These are phyloP conservation scores for Agrochola lota DNA, from an alignment of 2,888 invertebrate genomes.

Conservation along the genomic window DNA sequence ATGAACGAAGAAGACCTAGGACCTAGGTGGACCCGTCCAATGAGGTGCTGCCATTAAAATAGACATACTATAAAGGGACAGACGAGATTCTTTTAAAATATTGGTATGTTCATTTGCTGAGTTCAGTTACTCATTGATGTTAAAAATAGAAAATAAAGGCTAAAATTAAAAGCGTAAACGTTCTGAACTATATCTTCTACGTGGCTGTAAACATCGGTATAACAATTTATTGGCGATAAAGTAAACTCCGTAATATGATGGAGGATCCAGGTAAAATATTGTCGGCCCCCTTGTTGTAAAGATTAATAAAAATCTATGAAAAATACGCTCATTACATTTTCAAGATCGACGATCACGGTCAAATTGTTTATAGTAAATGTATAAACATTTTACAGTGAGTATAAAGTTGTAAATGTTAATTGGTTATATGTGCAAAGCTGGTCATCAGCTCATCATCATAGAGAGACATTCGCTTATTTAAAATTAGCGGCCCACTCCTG, in stretches of 20 bases:
- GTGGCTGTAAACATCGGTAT: not conserved
- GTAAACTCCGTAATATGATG: conserved; percentile 19
- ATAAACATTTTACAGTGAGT: too few relatives aligned
- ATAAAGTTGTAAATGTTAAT: not conserved
- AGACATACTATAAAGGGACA: too few relatives aligned
- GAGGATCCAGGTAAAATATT: conserved; percentile 6
- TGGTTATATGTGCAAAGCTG: too few relatives aligned
- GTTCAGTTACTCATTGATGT: not conserved
- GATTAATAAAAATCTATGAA: not conserved
- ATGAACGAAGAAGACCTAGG: too few relatives aligned
- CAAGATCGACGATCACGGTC: not conserved
- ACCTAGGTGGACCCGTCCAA: too few relatives aligned
- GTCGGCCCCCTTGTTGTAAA: not conserved
- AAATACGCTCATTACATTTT: not conserved
- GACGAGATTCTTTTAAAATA: not conserved
- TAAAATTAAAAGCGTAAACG: not conserved
- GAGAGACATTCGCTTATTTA: too few relatives aligned
- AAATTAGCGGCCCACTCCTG: too few relatives aligned
- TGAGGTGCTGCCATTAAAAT: too few relatives aligned
- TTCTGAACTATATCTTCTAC: not conserved
- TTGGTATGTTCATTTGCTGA: not conserved
- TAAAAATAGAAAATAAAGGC: too few relatives aligned
- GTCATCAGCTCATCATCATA: too few relatives aligned
- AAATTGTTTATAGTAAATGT: too few relatives aligned
- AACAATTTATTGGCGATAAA: conserved; percentile 36